These are phyloP conservation scores for Anhinga anhinga DNA, from an alignment of 2,113 vertebrate genomes.

Conservation along the genomic window DNA sequence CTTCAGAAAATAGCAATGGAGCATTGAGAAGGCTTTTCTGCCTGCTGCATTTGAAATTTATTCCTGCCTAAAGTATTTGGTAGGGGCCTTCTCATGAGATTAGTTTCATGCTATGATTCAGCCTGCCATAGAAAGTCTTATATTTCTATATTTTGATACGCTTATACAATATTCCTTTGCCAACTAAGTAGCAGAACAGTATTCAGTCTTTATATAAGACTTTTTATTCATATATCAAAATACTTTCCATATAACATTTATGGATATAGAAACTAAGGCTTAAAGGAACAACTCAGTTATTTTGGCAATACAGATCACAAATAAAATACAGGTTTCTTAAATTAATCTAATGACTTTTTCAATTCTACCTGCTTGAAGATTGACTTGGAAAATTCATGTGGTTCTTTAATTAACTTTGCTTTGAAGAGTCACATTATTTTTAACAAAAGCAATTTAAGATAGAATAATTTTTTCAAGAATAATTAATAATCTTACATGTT, in stretches of 20 bases:
- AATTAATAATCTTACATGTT: background rate
- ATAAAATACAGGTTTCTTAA: background rate
- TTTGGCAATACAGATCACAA: background rate
- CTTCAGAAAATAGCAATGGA: background rate
- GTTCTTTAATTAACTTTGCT: background rate
- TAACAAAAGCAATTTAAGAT: background rate
- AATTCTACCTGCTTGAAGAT: background rate
- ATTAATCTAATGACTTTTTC: background rate
- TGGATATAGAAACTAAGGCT: background rate
- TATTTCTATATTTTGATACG: background rate
- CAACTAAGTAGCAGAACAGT: constrained; percentile 25
- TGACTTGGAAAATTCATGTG: background rate
- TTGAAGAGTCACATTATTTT: background rate
- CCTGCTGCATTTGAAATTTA: background rate
- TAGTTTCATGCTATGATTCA: background rate
- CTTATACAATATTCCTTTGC: background rate
- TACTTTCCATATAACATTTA: constrained; percentile 16
- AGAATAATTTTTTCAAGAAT: background rate
- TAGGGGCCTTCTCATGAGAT: background rate
- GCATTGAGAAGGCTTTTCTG: background rate
- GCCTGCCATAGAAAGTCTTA: background rate
- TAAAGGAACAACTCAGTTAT: background rate
- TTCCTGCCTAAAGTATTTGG: background rate
- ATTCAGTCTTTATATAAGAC: background rate
- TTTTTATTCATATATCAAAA: background rate